Conservation (phyloP, 2,888 invertebrate genomes). For the Rhamphomyia laevipes region DNA sequence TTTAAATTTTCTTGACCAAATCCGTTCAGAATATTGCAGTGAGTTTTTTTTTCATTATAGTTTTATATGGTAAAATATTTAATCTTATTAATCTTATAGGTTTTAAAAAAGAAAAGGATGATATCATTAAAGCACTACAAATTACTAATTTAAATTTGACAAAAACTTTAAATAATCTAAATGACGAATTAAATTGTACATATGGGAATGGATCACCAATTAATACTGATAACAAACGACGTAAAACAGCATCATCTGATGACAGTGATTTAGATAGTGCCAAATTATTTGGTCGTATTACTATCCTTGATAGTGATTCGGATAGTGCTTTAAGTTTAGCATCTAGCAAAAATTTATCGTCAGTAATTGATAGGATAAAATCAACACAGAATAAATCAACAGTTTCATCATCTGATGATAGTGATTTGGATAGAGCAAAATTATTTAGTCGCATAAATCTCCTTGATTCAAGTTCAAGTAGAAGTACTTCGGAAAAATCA, state of each 20-base stretch:
- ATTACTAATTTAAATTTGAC: conserved; percentile 13
- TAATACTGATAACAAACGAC: conserved; percentile 6
- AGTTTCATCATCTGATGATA: not conserved
- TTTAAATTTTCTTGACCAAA: too few species aligned
- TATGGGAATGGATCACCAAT: not conserved
- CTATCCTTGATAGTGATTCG: not conserved
- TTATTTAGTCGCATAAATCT: not conserved
- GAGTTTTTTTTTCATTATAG: too few species aligned
- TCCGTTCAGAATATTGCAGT: too few species aligned
- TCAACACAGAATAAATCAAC: conserved; percentile 1
- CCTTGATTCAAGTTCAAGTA: too few species aligned
- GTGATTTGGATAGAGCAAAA: conserved; percentile 9
- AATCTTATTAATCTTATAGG: conserved; percentile 6
- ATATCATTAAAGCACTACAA: conserved; percentile 14
- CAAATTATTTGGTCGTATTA: not conserved
- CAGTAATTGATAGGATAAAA: conserved; percentile 3
- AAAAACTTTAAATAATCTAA: not conserved
- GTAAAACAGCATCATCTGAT: conserved; percentile 5
- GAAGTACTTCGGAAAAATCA: conserved; percentile 13
- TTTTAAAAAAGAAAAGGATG: conserved; percentile 13
- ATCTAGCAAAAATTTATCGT: not conserved
- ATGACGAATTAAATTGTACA: not conserved
- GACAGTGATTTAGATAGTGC: not conserved
- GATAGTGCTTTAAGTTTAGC: too few species aligned
- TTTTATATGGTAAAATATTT: too few species aligned